Evolutionary conservation across 2,888 invertebrate genomes (phyloP), one percentile per base, ranked within the genome.

Genomic region (Drosophila lacicola): DNA sequence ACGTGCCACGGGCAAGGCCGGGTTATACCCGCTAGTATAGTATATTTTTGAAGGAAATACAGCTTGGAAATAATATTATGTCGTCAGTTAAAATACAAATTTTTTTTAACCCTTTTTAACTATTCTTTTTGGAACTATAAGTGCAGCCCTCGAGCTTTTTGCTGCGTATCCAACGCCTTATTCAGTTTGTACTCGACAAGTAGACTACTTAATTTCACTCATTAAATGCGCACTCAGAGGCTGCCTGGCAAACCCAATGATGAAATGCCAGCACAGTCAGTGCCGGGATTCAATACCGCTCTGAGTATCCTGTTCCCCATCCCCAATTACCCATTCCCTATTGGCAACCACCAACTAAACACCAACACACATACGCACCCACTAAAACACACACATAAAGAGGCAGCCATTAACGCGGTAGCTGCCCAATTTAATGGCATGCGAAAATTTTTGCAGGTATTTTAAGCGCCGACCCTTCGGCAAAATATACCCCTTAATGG

Each of bases 181-280:
- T 58, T 45, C 42, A 44, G 53, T 42, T 64, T 57, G 64, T 47
- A 56, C 55, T 57, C 64, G 57, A 73, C 76, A 82, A 82, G 85
- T 71, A 62, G 64, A 56, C 70, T 73, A 78, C 82, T 85, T 82
- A 66, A 80, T 85, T 82, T 82, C 68, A 70, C 68, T 73, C 80
- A 80, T 85, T 82, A 86, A 80, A 64, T 66, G 65, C 73, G 65
- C 78, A 74, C 70, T 69, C 73, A 73, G 60, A 34, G 21, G 14
- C 53, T 44, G 66, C 21, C 65, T 42, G 76, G 64, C 49, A 58
- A 70, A 70, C 50, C 66, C 63, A 70, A 72, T 80, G 71, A 71
- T 78, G 70, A 46, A 78, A 83, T 70, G 74, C 65, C 61, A 55
- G 61, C 70, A 55, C 56, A 62, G 63, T 51, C 73, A 54, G 56